phyloP scores from a whole-genome alignment of 64 coral and sea anemone genomes.

The Montipora capricornis region DNA sequence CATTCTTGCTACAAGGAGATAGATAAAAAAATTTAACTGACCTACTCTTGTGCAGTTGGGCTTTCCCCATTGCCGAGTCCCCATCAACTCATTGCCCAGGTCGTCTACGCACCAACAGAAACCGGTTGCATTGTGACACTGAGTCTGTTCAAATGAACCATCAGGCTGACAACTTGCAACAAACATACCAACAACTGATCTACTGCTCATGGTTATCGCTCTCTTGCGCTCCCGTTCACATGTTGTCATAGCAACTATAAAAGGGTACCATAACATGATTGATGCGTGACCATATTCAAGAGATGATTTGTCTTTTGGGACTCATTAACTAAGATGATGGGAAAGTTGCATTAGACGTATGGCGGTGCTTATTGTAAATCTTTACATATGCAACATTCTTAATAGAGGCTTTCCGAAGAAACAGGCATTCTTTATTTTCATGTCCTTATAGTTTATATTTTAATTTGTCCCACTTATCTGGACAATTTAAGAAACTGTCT shows the following conservation, averaged over 20 bases:
- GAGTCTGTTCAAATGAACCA: conserved; percentile 36
- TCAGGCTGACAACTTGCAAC: conserved; percentile 28
- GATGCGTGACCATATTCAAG: neutral
- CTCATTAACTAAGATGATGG: too few relatives aligned
- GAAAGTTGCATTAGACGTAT: too few relatives aligned
- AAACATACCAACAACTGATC: conserved; percentile 20
- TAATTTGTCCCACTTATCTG: too few relatives aligned
- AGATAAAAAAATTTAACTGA: neutral
- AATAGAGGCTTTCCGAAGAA: too few relatives aligned
- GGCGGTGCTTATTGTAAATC: too few relatives aligned
- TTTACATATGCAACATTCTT: too few relatives aligned
- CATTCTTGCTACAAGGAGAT: too few relatives aligned
- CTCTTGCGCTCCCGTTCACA: conserved; percentile 53
- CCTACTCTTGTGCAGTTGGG: conserved; percentile 37
- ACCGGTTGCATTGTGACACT: conserved; percentile 69
- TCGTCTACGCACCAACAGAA: conserved; percentile 76
- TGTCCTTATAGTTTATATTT: too few relatives aligned
- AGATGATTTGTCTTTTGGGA: neutral
- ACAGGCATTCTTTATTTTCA: too few relatives aligned
- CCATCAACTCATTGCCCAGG: conserved; percentile 42
- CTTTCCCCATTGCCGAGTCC: conserved; percentile 64
- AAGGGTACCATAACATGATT: neutral
- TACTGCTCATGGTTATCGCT: conserved; percentile 14
- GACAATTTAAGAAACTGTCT: too few relatives aligned
- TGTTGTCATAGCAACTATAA: conserved; percentile 27